Evolutionary conservation across 92 coral and sea anemone species (phyloP).

Genomic region (Zoanthus gigantus): DNA sequence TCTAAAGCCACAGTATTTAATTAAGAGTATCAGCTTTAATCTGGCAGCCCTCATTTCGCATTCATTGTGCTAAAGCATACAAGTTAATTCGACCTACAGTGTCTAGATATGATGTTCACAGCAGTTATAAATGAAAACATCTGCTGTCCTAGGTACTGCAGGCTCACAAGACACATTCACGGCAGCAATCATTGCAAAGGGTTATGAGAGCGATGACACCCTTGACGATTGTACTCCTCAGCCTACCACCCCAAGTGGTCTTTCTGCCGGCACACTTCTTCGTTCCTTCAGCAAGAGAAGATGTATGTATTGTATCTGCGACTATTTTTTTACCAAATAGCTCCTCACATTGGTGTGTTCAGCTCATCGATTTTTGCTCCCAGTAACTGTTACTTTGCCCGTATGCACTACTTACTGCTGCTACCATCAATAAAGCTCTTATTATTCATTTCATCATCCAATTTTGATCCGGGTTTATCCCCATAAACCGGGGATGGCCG

Average conservation of each 20-base stretch:
- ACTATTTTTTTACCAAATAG: not conserved
- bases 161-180: slow-evolving; percentile 37
- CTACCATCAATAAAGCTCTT: too few species aligned
- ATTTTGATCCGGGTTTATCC: too few species aligned
- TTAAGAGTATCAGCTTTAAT: too few species aligned
- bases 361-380: not conserved
- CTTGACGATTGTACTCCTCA: slow-evolving; percentile 62
- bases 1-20: too few species aligned
- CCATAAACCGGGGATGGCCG: too few species aligned
- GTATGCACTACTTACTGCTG: not conserved
- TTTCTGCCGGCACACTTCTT: slow-evolving; percentile 66
- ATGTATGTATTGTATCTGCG: slow-evolving; percentile 32
- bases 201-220: slow-evolving; percentile 69
- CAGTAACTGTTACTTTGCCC: not conserved
- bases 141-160: slow-evolving; percentile 28
- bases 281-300: slow-evolving; percentile 71
- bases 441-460: too few species aligned
- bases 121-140: not conserved
- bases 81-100: not conserved
- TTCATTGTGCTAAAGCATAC: too few species aligned
- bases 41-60: too few species aligned
- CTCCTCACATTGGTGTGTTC: not conserved
- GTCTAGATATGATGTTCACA: not conserved
- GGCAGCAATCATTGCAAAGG: slow-evolving; percentile 31
- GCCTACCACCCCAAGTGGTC: slow-evolving; percentile 53